Conservation (phyloP, 1,140 invertebrate species). For the Hormaphis cornu region DNA sequence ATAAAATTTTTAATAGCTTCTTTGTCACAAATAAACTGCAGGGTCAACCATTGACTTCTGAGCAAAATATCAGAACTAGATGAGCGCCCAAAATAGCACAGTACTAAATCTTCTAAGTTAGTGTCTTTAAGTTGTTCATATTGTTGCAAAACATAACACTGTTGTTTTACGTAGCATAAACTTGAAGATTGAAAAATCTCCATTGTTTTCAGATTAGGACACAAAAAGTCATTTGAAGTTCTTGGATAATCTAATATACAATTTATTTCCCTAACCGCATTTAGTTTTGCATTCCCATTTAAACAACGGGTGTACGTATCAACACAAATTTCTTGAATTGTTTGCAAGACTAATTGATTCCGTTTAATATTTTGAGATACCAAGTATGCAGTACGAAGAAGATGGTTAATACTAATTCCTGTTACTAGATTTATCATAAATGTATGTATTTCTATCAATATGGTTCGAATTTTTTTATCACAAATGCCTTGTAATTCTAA, state of each 20-base stretch:
- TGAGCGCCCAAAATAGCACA: slow-evolving; percentile 19
- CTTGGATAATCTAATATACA: not conserved
- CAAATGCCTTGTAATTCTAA: slow-evolving; percentile 47
- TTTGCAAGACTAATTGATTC: slow-evolving; percentile 47
- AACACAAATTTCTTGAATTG: slow-evolving; percentile 50
- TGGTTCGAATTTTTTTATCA: slow-evolving; percentile 42
- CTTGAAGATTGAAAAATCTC: slow-evolving; percentile 9
- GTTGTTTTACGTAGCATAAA: slow-evolving; percentile 4
- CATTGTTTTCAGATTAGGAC: slow-evolving; percentile 11
- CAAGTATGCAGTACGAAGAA: slow-evolving; percentile 55
- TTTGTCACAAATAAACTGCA: not conserved
- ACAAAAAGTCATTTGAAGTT: not conserved
- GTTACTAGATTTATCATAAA: slow-evolving; percentile 42
- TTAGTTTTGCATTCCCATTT: slow-evolving; percentile 5
- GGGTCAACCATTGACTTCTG: not conserved
- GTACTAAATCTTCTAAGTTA: slow-evolving; percentile 9
- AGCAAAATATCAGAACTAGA: not conserved
- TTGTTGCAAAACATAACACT: not conserved
- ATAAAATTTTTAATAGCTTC: slow-evolving; percentile 5
- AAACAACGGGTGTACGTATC: slow-evolving; percentile 60
- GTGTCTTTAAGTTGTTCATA: not conserved
- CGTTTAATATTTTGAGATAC: slow-evolving; percentile 53
- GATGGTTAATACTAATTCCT: slow-evolving; percentile 47
- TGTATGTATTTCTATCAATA: slow-evolving; percentile 49
- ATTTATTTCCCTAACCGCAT: slow-evolving; percentile 12